Evolutionary conservation across 2,113 vertebrate genomes (phyloP), one percentile per base, ranked within the genome.

Genomic region (Lates calcarifer): DNA sequence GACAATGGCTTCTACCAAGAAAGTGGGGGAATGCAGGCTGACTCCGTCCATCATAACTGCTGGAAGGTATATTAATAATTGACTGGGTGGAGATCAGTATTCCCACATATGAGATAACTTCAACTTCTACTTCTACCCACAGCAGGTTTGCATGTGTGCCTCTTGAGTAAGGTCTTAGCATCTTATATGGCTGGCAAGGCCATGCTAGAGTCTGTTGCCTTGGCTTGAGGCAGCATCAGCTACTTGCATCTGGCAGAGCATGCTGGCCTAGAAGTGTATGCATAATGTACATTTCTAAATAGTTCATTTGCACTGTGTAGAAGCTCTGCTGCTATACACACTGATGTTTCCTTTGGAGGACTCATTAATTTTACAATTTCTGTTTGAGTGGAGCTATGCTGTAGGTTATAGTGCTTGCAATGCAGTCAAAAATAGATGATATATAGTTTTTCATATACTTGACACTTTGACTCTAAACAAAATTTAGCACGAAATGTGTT

Each of bases 31-130:
- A 47, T 18, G 2, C 45, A 47, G 17, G 15, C 13, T 45, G 20
- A 43, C 56, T 68, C 2, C 22, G 26, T 45, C 63, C 24, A 55
- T 62, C 55, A 45, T 5, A 1, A 17, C 31, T 31, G 33, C 18
- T 24, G 33, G 14, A 70, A n/a, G 26, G 28, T 39, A 0, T 20
- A 65, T 79, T 17, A 67, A 31, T 57, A 75, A 76, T 84, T 75
- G 37, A 57, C 6, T 22, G n/a, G 39, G 12, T 45, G n/a, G 49
- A 43, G 13, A 17, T 17, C 14, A 43, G 41, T 17, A 5, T 43
- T 17, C 33, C 41, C 41, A 53, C 37, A 35, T 28, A 45, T 61
- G 37, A 74, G 26, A 5, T 7, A 15, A 47, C 17, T 31, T 8
- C 29, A 49, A 13, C 6, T 1, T 63, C n/a, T n/a, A n/a, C n/a